Conservation (phyloP, 2,888 invertebrate genomes). For the Hymenopus coronatus region DNA sequence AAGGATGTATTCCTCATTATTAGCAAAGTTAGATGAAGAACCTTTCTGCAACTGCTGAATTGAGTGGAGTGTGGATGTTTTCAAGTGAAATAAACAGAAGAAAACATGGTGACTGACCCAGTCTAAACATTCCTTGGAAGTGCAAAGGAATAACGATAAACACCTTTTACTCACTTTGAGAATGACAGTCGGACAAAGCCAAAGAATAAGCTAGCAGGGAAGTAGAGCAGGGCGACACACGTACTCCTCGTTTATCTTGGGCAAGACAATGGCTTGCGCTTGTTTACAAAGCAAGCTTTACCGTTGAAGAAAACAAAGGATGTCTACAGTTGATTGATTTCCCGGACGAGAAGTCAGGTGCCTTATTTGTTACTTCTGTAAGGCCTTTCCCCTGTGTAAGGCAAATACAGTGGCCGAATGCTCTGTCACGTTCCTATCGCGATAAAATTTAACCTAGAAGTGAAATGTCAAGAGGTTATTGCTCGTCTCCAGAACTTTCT, state of each 20-base stretch:
- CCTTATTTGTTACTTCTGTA: not conserved
- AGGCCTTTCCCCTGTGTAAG: not conserved
- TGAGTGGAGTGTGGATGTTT: too few species aligned
- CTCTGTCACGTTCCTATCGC: not conserved
- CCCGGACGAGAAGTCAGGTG: not conserved
- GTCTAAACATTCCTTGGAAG: not conserved
- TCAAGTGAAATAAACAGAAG: too few species aligned
- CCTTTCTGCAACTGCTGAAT: too few species aligned
- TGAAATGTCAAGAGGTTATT: not conserved
- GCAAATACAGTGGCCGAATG: not conserved
- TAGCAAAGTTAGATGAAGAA: too few species aligned
- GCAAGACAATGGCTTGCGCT: not conserved
- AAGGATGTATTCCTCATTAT: too few species aligned
- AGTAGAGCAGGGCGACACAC: not conserved
- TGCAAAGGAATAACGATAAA: not conserved
- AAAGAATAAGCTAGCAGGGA: not conserved
- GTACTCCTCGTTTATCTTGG: not conserved
- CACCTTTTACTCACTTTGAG: not conserved
- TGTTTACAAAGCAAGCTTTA: not conserved
- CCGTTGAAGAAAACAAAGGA: not conserved
- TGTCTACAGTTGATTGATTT: not conserved
- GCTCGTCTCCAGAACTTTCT: too few species aligned
- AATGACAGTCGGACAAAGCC: not conserved
- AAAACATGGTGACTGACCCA: not conserved
- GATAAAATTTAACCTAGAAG: not conserved